These are phyloP conservation scores for Meriones psammophilus DNA, from an alignment of 2,797 vertebrate species.

Conservation along the genomic window DNA sequence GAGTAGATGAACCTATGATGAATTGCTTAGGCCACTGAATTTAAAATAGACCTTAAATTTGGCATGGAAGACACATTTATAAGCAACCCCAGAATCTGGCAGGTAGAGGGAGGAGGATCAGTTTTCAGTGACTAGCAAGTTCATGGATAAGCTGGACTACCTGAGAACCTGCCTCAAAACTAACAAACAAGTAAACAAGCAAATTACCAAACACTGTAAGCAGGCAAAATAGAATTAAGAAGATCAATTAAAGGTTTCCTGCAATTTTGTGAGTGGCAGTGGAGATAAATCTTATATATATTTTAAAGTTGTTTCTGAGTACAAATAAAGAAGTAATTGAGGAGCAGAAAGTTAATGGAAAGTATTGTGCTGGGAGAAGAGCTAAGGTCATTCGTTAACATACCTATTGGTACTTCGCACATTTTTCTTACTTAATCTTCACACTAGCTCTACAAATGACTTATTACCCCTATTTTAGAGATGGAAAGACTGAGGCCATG, in stretches of 20 bases:
- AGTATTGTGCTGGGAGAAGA: background rate
- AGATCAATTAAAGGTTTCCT: slow-evolving; percentile 37
- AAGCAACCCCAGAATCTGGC: background rate
- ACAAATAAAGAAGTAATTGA: slow-evolving; percentile 38
- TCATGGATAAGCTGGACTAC: background rate
- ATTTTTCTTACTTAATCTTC: slow-evolving; percentile 11
- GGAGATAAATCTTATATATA: background rate
- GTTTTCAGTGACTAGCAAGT: background rate
- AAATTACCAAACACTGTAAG: slow-evolving; percentile 31
- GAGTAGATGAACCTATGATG: background rate
- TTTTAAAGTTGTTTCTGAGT: slow-evolving; percentile 44
- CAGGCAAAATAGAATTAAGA: slow-evolving; percentile 11
- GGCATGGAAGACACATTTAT: background rate
- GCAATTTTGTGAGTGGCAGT: background rate
- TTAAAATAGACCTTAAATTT: slow-evolving; percentile 32
- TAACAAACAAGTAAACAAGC: background rate
- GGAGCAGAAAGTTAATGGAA: slow-evolving; percentile 28
- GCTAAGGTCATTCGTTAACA: background rate
- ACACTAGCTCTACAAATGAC: background rate
- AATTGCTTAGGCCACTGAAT: background rate
- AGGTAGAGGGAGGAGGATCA: background rate
- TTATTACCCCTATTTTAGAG: slow-evolving; percentile 49
- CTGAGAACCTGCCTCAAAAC: background rate
- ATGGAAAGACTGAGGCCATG: slow-evolving; percentile 27
- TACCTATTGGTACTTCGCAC: background rate